Evolutionary conservation across 2,888 invertebrate genomes (phyloP).

Genomic region (Eristalis intricaria): DNA sequence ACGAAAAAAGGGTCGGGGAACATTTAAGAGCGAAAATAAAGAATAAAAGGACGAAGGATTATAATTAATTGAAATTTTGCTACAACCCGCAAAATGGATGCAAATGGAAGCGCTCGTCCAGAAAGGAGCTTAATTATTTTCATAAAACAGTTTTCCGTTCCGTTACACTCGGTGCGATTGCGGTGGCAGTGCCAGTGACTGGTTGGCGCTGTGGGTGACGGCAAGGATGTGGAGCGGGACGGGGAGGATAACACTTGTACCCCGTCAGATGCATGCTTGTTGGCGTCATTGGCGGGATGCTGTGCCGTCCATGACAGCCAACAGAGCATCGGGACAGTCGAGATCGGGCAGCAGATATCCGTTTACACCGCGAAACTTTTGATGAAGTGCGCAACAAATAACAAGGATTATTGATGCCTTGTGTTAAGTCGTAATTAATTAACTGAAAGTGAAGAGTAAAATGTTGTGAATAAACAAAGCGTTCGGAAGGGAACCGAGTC

Average conservation of each 20-base stretch:
- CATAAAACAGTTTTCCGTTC: slow-evolving; percentile 65
- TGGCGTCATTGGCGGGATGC: not conserved
- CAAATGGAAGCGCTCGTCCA: slow-evolving; percentile 64
- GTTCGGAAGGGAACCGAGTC: not conserved
- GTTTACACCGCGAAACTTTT: not conserved
- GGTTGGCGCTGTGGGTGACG: not conserved
- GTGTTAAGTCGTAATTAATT: slow-evolving; percentile 30
- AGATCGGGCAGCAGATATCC: not conserved
- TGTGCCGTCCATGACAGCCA: not conserved
- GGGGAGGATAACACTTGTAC: not conserved
- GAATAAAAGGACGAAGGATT: slow-evolving; percentile 37
- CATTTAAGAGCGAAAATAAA: not conserved
- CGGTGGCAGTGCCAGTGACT: too few species aligned
- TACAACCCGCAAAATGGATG: slow-evolving; percentile 53
- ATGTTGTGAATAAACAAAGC: not conserved
- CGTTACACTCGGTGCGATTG: slow-evolving; percentile 23
- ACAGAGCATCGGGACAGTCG: not conserved
- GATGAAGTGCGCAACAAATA: slow-evolving; percentile 38
- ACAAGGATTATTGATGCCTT: slow-evolving; percentile 44
- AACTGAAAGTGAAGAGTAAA: not conserved
- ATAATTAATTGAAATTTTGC: slow-evolving; percentile 70
- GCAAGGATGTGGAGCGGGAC: not conserved
- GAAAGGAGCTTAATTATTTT: slow-evolving; percentile 65
- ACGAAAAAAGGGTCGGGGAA: not conserved
- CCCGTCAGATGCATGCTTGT: not conserved